These are phyloP conservation scores for Microcebus ravelobensis DNA, from an alignment of 2,113 vertebrate genomes.

Conservation along the genomic window DNA sequence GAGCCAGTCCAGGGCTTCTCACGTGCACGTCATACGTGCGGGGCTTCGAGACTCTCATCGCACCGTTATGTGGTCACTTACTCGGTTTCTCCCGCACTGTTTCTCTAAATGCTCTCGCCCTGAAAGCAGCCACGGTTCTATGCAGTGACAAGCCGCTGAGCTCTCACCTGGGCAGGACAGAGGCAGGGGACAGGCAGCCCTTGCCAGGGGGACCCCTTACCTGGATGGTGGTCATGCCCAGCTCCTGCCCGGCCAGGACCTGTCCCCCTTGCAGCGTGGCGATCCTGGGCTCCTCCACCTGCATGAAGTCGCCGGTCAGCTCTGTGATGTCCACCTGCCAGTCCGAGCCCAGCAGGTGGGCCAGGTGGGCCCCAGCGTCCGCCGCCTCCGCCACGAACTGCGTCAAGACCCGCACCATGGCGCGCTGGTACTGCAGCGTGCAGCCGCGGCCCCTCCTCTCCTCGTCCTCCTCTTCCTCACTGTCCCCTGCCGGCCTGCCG, in stretches of 20 bases:
- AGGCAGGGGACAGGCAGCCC: rapidly evolving
- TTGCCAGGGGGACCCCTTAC: constrained; percentile 72
- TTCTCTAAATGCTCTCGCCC: not conserved
- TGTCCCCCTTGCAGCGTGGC: constrained; percentile 90
- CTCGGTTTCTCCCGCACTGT: rapidly evolving
- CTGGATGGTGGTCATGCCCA: constrained; percentile 94
- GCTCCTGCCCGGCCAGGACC: constrained; percentile 91
- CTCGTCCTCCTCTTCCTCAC: constrained; percentile 92
- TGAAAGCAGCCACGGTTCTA: too few species aligned
- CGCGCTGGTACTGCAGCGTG: constrained; percentile 93
- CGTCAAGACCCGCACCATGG: constrained; percentile 91
- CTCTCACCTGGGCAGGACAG: too few species aligned
- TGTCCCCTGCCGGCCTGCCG: constrained; percentile 90
- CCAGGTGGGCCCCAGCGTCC: constrained; percentile 84
- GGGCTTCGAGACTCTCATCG: not conserved
- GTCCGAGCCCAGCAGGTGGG: constrained; percentile 92
- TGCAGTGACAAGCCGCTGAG: not conserved
- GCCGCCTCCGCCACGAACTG: constrained; percentile 92
- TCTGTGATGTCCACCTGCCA: constrained; percentile 95
- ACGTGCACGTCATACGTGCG: rapidly evolving
- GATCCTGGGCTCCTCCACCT: constrained; percentile 93
- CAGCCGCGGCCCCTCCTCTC: constrained; percentile 91
- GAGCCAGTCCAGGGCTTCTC: not conserved
- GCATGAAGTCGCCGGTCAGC: constrained; percentile 93
- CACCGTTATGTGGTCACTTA: too few species aligned